These are phyloP conservation scores for Hepsetus odoe DNA, from an alignment of 2,113 vertebrate genomes.

Conservation along the genomic window DNA sequence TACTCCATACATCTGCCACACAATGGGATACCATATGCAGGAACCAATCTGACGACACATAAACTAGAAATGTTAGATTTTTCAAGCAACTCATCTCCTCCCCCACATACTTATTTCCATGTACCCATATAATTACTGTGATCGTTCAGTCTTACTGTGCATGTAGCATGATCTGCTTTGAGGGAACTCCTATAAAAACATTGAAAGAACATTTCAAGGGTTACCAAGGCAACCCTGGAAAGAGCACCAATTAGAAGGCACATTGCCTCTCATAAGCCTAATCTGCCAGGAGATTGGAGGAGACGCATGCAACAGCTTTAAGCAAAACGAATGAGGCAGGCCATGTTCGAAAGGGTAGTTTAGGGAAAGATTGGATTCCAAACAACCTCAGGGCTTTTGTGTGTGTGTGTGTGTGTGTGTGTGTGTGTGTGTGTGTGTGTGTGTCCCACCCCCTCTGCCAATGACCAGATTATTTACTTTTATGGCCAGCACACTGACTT, in stretches of 20 bases:
- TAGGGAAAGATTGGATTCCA: constrained; percentile 39
- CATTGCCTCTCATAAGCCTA: constrained; percentile 39
- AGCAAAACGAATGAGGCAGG: constrained; percentile 45
- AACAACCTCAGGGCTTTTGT: constrained; percentile 7
- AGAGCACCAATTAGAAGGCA: constrained; percentile 55
- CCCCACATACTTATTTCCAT: neutral
- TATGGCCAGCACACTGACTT: constrained; percentile 18
- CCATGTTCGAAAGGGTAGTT: constrained; percentile 38
- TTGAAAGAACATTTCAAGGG: constrained; percentile 48
- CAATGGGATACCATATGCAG: neutral
- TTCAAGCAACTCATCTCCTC: neutral
- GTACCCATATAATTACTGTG: neutral
- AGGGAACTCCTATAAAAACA: constrained; percentile 33
- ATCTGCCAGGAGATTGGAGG: constrained; percentile 52
- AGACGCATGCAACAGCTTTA: constrained; percentile 26
- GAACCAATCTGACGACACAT: constrained; percentile 3
- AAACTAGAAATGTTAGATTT: neutral
- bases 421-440: constrained; percentile 19
- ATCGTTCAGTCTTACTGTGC: constrained; percentile 10
- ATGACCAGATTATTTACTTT: constrained; percentile 2
- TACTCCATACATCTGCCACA: neutral
- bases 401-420: neutral
- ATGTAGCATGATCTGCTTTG: constrained; percentile 46
- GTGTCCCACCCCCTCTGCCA: neutral
- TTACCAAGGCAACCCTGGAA: constrained; percentile 63